Base-by-base conservation (phyloP, 2,797 vertebrate genomes). In the Xenops minutus region DNA sequence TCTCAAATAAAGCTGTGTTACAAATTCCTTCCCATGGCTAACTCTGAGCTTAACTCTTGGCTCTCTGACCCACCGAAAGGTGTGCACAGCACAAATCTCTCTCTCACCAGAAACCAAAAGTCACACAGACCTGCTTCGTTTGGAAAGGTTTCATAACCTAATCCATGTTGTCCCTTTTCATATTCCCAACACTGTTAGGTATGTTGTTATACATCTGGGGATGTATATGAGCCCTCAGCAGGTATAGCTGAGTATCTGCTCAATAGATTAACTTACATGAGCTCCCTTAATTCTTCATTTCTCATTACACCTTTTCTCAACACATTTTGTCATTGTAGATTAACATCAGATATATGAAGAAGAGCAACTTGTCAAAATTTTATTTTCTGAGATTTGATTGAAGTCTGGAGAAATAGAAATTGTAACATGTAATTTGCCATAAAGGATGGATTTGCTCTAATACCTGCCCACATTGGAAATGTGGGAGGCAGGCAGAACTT, bases 11-110 rank as follows among this genome's bases (percentile, higher is more conserved):
- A 91, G 34, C 49, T 63, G 37, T 61, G 6, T 21, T 59, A 34
- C 32, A 61, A 51, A 32, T 4, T 54, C 30, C 19, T 69, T 54
- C 61, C 54, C 37, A 51, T 0, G 1, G 0, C 5, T 55, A 37
- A 30, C 7, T 84, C n/a, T 48, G 37, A 37, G 9, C 3, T 69
- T 55, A 46, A 36, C 21, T 75, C 41, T 17, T 62, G 17, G 14
- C 18, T 52, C 41, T 79, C 29, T 36, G 22, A 23, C 29, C 14
- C 63, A 43, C 41, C 6, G 24, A 27, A 61, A 78, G 8, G 24
- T 2, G 6, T 1, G 4, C 44, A 52, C 14, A 59, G 68, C 16
- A 46, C 12, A 43, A 15, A 55, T 52, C 6, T 73, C 44, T 27
- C 8, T 83, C 59, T 66, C 29, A 17, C 6, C 27, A 63, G n/a